Evolutionary conservation across 2,797 vertebrate species (phyloP).

Genomic region (Ctenopoma kingsleyae): DNA sequence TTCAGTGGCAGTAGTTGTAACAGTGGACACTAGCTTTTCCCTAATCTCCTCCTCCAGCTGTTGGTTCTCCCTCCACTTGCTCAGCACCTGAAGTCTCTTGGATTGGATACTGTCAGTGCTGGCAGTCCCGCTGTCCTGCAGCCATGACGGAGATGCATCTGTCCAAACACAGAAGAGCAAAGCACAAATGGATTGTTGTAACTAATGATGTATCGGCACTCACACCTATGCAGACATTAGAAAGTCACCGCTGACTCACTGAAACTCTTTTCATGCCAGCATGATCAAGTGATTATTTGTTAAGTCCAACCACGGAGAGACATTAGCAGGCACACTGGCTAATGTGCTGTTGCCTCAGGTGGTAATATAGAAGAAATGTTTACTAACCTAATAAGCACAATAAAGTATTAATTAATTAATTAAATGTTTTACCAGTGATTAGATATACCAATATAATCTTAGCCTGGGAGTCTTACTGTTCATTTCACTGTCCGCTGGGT

Average conservation of each 20-base stretch:
- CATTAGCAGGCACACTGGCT: constrained; percentile 15
- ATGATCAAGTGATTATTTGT: constrained; percentile 45
- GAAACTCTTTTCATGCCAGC: constrained; percentile 22
- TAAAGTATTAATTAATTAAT: no score
- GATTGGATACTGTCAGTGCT: constrained; percentile 60
- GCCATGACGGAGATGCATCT: constrained; percentile 20
- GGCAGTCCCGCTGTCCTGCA: background rate
- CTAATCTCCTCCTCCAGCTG: constrained; percentile 78
- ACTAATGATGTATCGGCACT: background rate
- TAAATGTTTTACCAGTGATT: constrained; percentile 32
- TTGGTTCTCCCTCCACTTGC: constrained; percentile 77
- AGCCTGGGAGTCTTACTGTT: constrained; percentile 56
- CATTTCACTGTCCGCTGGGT: constrained; percentile 35
- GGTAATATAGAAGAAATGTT: constrained; percentile 8
- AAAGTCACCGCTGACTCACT: constrained; percentile 31
- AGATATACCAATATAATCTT: constrained; percentile 20
- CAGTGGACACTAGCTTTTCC: constrained; percentile 64
- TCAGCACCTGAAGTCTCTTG: constrained; percentile 77
- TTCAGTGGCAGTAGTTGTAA: constrained; percentile 48
- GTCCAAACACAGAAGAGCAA: constrained; percentile 32
- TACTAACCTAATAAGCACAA: no score
- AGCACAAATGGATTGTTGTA: constrained; percentile 18
- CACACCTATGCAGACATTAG: constrained; percentile 19
- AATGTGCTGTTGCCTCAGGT: constrained; percentile 35
- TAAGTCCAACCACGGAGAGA: constrained; percentile 34